phyloP scores from a whole-genome alignment of 2,797 vertebrate genomes.

The Otolemur crassicaudatus region DNA sequence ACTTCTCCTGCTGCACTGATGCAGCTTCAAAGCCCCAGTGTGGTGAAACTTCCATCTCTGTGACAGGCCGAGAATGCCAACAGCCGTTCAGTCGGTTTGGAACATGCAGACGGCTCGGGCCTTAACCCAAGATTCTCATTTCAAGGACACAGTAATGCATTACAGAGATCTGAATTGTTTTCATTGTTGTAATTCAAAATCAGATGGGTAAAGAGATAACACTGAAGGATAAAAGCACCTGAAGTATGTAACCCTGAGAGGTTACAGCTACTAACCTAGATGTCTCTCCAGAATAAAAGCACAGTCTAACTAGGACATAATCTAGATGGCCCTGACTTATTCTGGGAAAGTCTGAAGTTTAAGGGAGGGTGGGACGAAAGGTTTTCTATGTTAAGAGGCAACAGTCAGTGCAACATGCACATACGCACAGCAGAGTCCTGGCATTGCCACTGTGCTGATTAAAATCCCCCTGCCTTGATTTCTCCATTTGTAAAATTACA shows the following conservation, averaged over 20 bases:
- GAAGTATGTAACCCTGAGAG: background rate
- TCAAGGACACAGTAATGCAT: background rate
- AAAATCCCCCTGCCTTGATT: background rate
- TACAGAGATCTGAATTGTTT: conserved; percentile 1
- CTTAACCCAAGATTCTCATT: conserved; percentile 55
- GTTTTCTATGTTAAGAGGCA: background rate
- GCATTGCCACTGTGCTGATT: background rate
- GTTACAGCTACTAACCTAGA: background rate
- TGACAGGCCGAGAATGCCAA: background rate
- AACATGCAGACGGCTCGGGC: background rate
- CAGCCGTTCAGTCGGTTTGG: conserved; percentile 35
- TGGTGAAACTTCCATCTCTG: conserved; percentile 37
- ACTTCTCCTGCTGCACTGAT: background rate
- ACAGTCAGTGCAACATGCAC: background rate
- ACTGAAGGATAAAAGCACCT: background rate
- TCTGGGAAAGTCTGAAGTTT: background rate
- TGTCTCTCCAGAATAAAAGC: conserved; percentile 3
- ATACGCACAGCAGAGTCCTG: background rate
- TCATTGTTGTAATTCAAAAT: conserved; percentile 65
- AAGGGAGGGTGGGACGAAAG: background rate
- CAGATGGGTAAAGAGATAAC: background rate
- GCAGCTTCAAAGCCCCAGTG: background rate
- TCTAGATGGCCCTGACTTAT: background rate
- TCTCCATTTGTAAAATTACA: background rate
- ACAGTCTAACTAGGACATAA: background rate